Percentiles rank a stretch among this genome's conserved stretches.
These are phyloP conservation scores for Pterois miles DNA, from an alignment of 2,797 vertebrate species.

Conservation along the genomic window DNA sequence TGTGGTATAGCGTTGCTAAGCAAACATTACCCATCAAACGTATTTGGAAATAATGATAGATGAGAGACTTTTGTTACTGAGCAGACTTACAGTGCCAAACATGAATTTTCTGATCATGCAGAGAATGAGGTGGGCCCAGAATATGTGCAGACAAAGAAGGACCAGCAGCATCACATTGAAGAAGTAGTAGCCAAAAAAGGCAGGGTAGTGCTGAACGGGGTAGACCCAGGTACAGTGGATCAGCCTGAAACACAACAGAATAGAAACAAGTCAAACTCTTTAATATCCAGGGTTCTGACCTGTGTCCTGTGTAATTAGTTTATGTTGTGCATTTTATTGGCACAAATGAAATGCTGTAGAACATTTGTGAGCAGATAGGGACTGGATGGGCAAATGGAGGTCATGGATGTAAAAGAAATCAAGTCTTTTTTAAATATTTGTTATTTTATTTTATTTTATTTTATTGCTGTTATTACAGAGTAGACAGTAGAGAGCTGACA, in stretches of 20 bases:
- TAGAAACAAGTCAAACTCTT: not conserved
- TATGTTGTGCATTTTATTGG: not conserved
- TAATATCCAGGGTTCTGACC: not conserved
- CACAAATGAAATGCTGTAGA: not conserved
- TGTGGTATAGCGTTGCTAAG: not conserved
- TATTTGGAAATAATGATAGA: not conserved
- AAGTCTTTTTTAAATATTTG: no score
- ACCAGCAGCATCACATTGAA: conserved; percentile 88
- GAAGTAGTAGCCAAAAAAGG: conserved; percentile 91
- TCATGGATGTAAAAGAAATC: no score
- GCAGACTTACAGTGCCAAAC: conserved; percentile 85
- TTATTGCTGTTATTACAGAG: no score
- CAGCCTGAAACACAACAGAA: conserved; percentile 82
- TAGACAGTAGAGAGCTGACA: no score
- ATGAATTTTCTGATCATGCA: conserved; percentile 89
- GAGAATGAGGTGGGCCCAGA: conserved; percentile 92
- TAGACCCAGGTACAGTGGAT: conserved; percentile 89
- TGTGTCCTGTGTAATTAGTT: not conserved
- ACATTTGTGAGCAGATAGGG: not conserved
- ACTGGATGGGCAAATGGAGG: not conserved
- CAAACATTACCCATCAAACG: not conserved
- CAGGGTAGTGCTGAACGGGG: conserved; percentile 83
- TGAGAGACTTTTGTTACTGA: not conserved
- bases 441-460: no score
- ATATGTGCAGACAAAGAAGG: conserved; percentile 89